Evolutionary conservation across 2,797 vertebrate genomes (phyloP), one percentile per base, ranked within the genome.

Genomic region (Catharus ustulatus): DNA sequence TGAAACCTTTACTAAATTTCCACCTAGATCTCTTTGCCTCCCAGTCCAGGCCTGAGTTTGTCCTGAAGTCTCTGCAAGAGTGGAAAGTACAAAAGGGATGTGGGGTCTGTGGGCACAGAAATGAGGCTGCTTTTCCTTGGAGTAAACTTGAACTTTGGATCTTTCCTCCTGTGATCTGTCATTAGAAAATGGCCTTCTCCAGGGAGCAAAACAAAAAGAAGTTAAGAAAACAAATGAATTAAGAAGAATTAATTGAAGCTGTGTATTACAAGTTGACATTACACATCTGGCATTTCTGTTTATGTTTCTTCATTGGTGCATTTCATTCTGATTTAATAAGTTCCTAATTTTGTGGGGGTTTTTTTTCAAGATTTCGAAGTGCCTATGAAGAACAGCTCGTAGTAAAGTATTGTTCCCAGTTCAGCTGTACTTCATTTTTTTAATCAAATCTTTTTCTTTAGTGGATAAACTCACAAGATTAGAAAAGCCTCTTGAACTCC

Each of bases 181-280:
- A 38, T 46, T 88, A 63, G 89, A 89, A 90, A 94, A 94, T 45
- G 82, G 89, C 76, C 64, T 86, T 91, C 93, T 96, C 92, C 94
- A 95, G 89, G 94, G 89, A 89, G 90, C 78, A 94, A 87, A 96
- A 92, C 85, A 84, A 94, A 52, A 94, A 93, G 75, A 92, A 95
- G 85, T 87, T 90, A 94, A 90, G 88, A 92, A 95, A 97, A 96
- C 73, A 93, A 91, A 93, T 89, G 89, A 87, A 94, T 94, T 96
- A 72, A 92, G 84, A 82, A 88, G 73, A 86, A 88, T 80, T 93
- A 93, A 91, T 93, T 88, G 93, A 86, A 96, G 49, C 63, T 5
- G 51, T 59, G 12, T 84, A 87, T 90, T 93, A 74, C 67, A 52
- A 79, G 55, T 71, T 94, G 91, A 96, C 78, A 87, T 90, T 88